Conservation (phyloP, 2,888 invertebrate genomes). For the Octonoba sinensis region DNA sequence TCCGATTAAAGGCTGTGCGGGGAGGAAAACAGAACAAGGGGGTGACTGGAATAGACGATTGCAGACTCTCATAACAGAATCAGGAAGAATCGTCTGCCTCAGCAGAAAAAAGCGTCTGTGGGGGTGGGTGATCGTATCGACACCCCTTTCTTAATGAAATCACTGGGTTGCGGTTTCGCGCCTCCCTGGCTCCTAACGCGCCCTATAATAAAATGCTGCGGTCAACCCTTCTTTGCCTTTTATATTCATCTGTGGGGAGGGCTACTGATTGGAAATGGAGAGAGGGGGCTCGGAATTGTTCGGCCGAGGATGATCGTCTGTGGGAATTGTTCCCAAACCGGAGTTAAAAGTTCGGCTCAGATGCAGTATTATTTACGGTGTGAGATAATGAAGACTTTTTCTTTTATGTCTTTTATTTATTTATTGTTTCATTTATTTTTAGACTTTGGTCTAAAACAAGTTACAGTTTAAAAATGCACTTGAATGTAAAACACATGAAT, state of each 20-base stretch:
- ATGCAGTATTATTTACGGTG: neutral
- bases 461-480: too few species aligned
- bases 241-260: conserved; percentile 18
- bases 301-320: neutral
- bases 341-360: neutral
- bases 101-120: conserved; percentile 35
- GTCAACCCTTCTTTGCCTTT: conserved; percentile 44
- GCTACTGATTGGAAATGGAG: neutral
- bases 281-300: conserved; percentile 4
- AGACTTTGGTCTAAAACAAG: too few species aligned
- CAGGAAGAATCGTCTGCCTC: conserved; percentile 57
- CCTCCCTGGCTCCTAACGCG: conserved; percentile 50
- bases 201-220: conserved; percentile 59
- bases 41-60: conserved; percentile 3
- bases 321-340: neutral
- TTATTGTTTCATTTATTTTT: neutral
- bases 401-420: neutral
- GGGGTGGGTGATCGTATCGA: conserved; percentile 40
- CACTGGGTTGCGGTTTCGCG: conserved; percentile 55
- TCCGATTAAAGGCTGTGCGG: conserved; percentile 39
- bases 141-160: conserved; percentile 62
- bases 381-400: neutral
- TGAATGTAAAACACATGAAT: too few species aligned
- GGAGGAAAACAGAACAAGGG: neutral
- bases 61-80: conserved; percentile 52